Conservation (phyloP, 92 coral and sea anemone species). For the Porites cylindrica region DNA sequence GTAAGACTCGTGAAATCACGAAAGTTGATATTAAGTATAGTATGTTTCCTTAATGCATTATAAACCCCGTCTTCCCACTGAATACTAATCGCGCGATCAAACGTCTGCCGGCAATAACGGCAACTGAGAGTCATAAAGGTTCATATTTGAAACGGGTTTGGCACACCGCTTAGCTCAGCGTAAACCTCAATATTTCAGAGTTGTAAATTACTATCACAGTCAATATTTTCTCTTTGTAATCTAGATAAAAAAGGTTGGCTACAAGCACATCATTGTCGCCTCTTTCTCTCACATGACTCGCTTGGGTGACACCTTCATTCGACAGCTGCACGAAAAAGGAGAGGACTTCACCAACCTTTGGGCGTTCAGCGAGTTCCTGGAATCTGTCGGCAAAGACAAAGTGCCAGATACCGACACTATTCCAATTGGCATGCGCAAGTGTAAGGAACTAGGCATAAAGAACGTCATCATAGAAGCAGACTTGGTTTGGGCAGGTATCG, state of each 20-base stretch:
- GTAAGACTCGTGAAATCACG: too few relatives aligned
- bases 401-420: slow-evolving; percentile 60
- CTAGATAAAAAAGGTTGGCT: slow-evolving; percentile 66
- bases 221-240: neutral
- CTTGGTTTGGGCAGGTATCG: slow-evolving; percentile 77
- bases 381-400: slow-evolving; percentile 61
- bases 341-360: slow-evolving; percentile 72
- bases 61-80: too few relatives aligned
- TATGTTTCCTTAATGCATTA: too few relatives aligned
- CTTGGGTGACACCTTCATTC: slow-evolving; percentile 78
- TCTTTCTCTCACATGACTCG: slow-evolving; percentile 93
- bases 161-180: too few relatives aligned
- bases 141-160: too few relatives aligned
- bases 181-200: too few relatives aligned
- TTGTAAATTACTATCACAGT: too few relatives aligned
- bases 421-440: slow-evolving; percentile 78
- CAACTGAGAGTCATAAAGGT: too few relatives aligned
- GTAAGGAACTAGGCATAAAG: slow-evolving; percentile 70
- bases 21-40: too few relatives aligned
- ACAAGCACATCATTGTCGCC: slow-evolving; percentile 81
- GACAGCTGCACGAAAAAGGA: slow-evolving; percentile 68
- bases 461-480: slow-evolving; percentile 81
- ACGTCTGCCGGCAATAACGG: too few relatives aligned
- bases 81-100: too few relatives aligned
- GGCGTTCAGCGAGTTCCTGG: slow-evolving; percentile 89